Evolutionary conservation across 2,888 invertebrate genomes (phyloP).

Genomic region (Bembecia ichneumoniformis): DNA sequence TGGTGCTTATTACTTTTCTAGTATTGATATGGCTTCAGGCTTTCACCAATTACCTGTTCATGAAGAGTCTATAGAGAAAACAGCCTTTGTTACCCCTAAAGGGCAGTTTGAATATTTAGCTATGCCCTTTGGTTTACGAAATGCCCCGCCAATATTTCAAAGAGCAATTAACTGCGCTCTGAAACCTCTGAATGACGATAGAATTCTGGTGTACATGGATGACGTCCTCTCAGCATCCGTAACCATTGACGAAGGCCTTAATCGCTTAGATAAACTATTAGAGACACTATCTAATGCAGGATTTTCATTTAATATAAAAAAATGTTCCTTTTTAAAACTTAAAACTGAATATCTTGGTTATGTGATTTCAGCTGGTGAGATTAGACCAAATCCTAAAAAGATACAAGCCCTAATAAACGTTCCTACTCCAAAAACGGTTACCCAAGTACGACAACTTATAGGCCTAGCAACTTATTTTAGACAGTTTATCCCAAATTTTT

Average conservation of each 20-base stretch:
- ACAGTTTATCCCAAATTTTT: too few species aligned
- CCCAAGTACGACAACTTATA: too few species aligned
- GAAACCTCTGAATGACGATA: conserved; percentile 1
- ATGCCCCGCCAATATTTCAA: conserved; percentile 7
- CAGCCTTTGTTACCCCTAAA: too few species aligned
- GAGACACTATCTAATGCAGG: not conserved
- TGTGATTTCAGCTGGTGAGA: too few species aligned
- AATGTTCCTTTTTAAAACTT: too few species aligned
- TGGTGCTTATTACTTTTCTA: conserved; percentile 8
- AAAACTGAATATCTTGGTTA: too few species aligned
- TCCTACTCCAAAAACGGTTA: too few species aligned
- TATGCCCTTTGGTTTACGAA: conserved; percentile 6
- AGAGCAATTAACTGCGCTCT: conserved; percentile 15
- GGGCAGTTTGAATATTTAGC: too few species aligned
- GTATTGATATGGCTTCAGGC: conserved; percentile 7
- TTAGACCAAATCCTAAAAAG: too few species aligned
- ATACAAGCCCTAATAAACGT: too few species aligned
- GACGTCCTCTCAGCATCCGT: conserved; percentile 15
- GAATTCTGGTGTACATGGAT: conserved; percentile 15
- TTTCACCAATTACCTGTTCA: conserved; percentile 8
- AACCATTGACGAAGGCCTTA: not conserved
- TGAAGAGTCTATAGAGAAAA: conserved; percentile 5
- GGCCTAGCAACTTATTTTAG: too few species aligned
- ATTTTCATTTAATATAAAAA: too few species aligned
- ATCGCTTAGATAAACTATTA: not conserved